Evolutionary conservation across 2,888 invertebrate species (phyloP), one percentile per base, ranked within the genome.

Genomic region (Ptilodon capucinus): DNA sequence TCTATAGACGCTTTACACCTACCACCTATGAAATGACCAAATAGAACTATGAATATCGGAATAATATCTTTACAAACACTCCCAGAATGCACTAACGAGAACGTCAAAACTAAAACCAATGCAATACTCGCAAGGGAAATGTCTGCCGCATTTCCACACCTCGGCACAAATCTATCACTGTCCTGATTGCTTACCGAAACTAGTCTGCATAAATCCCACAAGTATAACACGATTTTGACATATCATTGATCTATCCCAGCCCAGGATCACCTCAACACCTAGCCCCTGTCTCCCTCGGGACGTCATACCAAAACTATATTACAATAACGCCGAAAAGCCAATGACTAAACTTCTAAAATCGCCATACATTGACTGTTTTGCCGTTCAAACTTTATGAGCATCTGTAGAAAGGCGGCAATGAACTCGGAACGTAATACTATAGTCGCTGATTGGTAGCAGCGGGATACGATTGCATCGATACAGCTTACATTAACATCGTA

Each of bases 221-320:
- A 81, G 86, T 80, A 82, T 81, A 84, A 86, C 84, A 77, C 79
- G 77, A 77, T 88, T 90, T 85, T 90, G 90, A 90, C 88, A 81
- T 84, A 84, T 81, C 86, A 87, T 87, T 88, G 89, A 88, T 88
- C 80, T 86, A 84, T 83, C 81, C 80, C 67, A 78, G 66, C 54
- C 75, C 73, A 75, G 75, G 74, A 82, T 83, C 82, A 84, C 75
- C 77, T 86, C 84, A 80, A 84, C 86, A 85, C 86, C 86, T 84
- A 77, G 75, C 74, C 74, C 44, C 71, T 64, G 70, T 69, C 75
- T 78, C 84, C 68, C 66, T 51, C 46, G 79, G 78, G 81, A 79
- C 52, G 64, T 71, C 73, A 71, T 70, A 61, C 63, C 63, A 55
- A 71, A 74, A 80, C 76, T 74, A 69, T 72, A 61, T 61, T 61